These are phyloP conservation scores for Calonectris borealis DNA, from an alignment of 2,113 vertebrate genomes.

Conservation along the genomic window DNA sequence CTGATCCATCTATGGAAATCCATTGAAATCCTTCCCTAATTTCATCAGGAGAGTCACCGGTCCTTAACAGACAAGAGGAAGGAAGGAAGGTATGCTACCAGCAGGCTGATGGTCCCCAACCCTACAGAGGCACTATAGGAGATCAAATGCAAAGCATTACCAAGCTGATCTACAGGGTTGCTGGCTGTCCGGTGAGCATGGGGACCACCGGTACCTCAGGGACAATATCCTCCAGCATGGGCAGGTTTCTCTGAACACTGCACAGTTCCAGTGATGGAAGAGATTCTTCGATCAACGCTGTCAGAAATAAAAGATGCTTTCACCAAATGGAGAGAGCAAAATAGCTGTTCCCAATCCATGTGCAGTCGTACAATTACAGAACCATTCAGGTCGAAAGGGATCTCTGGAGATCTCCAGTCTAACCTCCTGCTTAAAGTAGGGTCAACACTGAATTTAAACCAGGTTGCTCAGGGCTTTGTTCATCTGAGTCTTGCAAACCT, in stretches of 20 bases:
- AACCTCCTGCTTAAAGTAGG: neutral
- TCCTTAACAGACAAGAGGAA: neutral
- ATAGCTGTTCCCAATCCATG: neutral
- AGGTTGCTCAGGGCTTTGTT: neutral
- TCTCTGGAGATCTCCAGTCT: neutral
- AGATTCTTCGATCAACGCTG: accelerated
- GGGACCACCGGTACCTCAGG: neutral
- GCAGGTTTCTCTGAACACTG: neutral
- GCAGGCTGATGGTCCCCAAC: neutral
- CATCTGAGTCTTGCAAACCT: neutral
- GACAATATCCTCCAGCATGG: neutral
- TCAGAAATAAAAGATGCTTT: neutral
- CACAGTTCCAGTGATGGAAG: neutral
- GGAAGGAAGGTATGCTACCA: neutral
- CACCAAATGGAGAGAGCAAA: neutral
- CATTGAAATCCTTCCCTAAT: neutral
- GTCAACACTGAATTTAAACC: neutral
- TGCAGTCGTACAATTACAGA: neutral
- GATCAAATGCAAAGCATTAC: neutral
- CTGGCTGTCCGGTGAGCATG: neutral
- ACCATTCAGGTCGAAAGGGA: neutral
- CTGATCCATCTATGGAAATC: neutral
- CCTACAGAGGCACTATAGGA: neutral
- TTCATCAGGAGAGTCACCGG: neutral
- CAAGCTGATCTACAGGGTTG: neutral